Base-by-base conservation (phyloP, 2,797 vertebrate genomes). In the Acanthurus lineatus region DNA sequence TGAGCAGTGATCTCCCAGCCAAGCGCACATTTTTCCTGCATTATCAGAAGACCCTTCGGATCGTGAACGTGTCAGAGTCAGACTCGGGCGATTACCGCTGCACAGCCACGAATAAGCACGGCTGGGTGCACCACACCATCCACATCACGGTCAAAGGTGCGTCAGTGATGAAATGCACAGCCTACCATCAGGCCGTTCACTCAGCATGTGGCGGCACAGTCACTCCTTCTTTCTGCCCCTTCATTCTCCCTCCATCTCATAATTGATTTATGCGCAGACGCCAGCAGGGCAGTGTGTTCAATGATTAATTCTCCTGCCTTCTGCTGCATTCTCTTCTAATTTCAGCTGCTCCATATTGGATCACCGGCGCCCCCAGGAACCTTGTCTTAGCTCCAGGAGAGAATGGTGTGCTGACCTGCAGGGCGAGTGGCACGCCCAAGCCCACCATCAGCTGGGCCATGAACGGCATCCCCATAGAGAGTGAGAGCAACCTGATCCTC, bases 331-430 rank as follows among this genome's bases (percentile, higher is more conserved):
- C 78, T 81, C 53, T 49, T 81, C 70, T 80, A 38, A 77, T 83
- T 89, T 53, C 85, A 99, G 98, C 98, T 87, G 96, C 98, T 73
- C 98, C 98, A 0, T 99, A 98, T 88, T 99, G 98, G 98, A 97
- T 99, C 92, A 94, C 90, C 47, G 92, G 86, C 10, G 8, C 95
- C 68, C 97, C 98, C 69, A 94, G 88, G 71, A 99, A 99, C 83
- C 96, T 99, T 61, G 95, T 99, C 67, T 89, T 99, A 45, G 97
- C 98, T 82, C 98, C 98, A 32, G 95, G 95, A 90, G 98, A 99
- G 91, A 95, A 93, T 9, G 96, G 97, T 0, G 89, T 88, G 7
- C 84, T 99, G 82, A 97, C 95, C 87, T 99, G 98, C 93, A 95
- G 96, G 94, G 97, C 97, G 66, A 96, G 95, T 2, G 98, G 98